Evolutionary conservation across 92 coral and sea anemone genomes (phyloP), one percentile per base, ranked within the genome.

Genomic region (Umimayanthus chanpuru): DNA sequence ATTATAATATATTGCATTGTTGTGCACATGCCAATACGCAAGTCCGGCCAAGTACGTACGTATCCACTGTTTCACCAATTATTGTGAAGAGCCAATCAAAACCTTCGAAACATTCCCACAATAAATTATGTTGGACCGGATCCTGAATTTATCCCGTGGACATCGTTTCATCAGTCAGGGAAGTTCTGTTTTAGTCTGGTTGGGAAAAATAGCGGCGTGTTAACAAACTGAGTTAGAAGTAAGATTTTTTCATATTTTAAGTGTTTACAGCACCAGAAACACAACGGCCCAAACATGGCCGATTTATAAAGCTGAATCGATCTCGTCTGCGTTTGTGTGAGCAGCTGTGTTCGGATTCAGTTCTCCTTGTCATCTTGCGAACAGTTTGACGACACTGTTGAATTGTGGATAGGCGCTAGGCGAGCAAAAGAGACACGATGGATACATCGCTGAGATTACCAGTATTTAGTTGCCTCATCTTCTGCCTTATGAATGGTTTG

Each of bases 381-480:
- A 32, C 68, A 25, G 1, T 58, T 81, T 25, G 9, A 6, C 21
- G 73, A 21, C 85, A 38, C 2, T 29, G 61, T 47, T 53, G 36
- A 5, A 49, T 50, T 16, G 43, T 50, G 5, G 11, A 64, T 15
- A 80, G 18, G 26, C 12, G 11, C 39, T 15, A 80, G 18, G 26
- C 6, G 23, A 65, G 53, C 58, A 38, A 43, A 81, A 70, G 28
- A 16, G 72, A 56, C 58, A 81, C 47, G 36, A 81, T 81, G 86
- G 40, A 81, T 58, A 38, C 76, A 38, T 39, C 55, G 30, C 30
- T n/a, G 47, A 65, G 41, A 5, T 23, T 81, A 23, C 23, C 72
- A 18, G 20, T 68, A 21, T 18, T 25, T 81, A n/a, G 66, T 64
- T 29, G 29, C 36, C 18, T 64, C 20, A 9, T 66, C 49, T 14